A percentile compares a stretch with the other conserved stretches of the same genome.
phyloP scores from a whole-genome alignment of 2,888 invertebrate species.

The Caenorhabditis sp. region DNA sequence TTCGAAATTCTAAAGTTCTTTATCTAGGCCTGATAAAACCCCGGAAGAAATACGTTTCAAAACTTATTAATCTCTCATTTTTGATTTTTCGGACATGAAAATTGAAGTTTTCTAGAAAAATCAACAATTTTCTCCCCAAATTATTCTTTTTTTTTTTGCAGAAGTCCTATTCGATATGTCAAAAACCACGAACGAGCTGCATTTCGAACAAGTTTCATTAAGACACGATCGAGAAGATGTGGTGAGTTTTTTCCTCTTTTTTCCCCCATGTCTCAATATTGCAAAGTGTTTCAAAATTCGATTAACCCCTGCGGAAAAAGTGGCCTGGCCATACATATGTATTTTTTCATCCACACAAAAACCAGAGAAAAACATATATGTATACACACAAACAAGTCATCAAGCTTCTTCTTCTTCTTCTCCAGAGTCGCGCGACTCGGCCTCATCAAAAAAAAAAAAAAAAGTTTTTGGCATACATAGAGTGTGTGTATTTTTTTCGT shows the following conservation, averaged over 20 bases:
- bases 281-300: neutral
- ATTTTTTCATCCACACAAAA: neutral
- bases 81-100: too few relatives aligned
- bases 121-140: neutral
- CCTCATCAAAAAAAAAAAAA: neutral
- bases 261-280: neutral
- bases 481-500: neutral
- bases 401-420: neutral
- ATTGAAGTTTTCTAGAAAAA: too few relatives aligned
- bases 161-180: slow-evolving; percentile 51
- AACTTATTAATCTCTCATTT: too few relatives aligned
- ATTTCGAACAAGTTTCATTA: slow-evolving; percentile 39
- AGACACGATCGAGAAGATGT: slow-evolving; percentile 39
- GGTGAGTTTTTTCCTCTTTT: slow-evolving; percentile 15
- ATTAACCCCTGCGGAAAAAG: neutral
- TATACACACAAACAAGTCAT: neutral
- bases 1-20: too few relatives aligned
- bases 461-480: neutral
- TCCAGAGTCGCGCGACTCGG: neutral
- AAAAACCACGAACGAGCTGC: slow-evolving; percentile 33
- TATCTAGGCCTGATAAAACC: too few relatives aligned
- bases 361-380: neutral
- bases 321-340: neutral
- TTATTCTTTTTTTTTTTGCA: slow-evolving; percentile 30
- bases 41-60: too few relatives aligned